Evolutionary conservation across 2,888 invertebrate species (phyloP).

Genomic region (Brassicogethes aeneus): DNA sequence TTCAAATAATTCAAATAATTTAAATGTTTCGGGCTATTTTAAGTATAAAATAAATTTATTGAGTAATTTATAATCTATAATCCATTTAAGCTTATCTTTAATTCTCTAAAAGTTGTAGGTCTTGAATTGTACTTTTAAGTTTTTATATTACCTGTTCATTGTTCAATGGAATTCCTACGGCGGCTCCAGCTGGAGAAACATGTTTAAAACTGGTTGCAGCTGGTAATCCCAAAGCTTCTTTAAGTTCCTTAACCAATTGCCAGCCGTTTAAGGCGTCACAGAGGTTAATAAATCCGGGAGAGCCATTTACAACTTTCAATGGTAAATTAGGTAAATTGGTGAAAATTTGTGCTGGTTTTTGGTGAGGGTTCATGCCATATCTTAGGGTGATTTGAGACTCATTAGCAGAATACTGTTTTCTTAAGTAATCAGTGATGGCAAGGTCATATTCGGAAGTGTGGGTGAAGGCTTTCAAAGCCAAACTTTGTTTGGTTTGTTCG

Average conservation of each 20-base stretch:
- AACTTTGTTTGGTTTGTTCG: conserved; percentile 62
- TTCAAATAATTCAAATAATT: too few relatives aligned
- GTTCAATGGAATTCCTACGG: conserved; percentile 75
- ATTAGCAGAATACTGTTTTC: conserved; percentile 75
- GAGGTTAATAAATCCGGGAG: conserved; percentile 95
- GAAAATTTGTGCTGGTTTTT: conserved; percentile 89
- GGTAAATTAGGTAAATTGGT: conserved; percentile 74
- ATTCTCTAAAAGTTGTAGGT: too few relatives aligned
- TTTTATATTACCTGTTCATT: conserved; percentile 59
- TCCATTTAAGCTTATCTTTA: too few relatives aligned
- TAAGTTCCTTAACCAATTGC: conserved; percentile 89
- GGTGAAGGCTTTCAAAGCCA: conserved; percentile 90
- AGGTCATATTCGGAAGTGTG: conserved; percentile 93
- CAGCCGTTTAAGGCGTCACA: conserved; percentile 97
- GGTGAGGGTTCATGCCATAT: conserved; percentile 98
- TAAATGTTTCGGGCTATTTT: too few relatives aligned
- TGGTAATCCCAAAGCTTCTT: conserved; percentile 67
- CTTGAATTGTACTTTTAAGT: conserved; percentile 12
- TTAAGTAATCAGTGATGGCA: conserved; percentile 92
- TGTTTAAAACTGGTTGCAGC: conserved; percentile 98
- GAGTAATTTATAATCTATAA: too few relatives aligned
- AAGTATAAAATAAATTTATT: too few relatives aligned
- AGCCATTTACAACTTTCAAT: conserved; percentile 81
- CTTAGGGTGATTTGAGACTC: conserved; percentile 75
- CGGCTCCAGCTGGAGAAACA: conserved; percentile 96